Conservation (phyloP, 2,888 invertebrate genomes). For the Cataglyphis altisquamis region DNA sequence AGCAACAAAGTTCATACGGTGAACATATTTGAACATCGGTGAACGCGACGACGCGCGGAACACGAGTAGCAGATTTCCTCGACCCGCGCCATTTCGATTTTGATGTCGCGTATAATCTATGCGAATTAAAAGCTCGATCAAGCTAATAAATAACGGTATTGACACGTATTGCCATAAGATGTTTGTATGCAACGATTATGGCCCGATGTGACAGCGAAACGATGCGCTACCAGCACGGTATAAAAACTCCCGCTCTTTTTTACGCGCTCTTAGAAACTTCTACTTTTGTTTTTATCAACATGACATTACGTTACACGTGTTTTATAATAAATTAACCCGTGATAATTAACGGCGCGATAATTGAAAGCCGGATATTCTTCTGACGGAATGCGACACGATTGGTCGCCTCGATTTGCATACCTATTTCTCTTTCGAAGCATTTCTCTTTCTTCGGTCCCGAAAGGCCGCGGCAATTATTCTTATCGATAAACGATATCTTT, state of each 20-base stretch:
- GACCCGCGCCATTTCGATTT: constrained; percentile 1
- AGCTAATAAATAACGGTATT: constrained; percentile 6
- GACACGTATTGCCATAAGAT: neutral
- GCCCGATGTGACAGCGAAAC: neutral
- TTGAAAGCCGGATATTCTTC: neutral
- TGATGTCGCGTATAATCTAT: constrained; percentile 24
- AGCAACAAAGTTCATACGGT: neutral
- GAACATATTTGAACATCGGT: neutral
- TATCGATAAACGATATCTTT: constrained; percentile 36
- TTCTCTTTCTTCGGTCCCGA: constrained; percentile 1
- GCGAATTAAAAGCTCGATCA: constrained; percentile 4
- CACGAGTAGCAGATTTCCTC: neutral
- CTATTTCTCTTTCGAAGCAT: neutral
- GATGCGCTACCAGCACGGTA: neutral
- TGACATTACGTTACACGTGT: neutral
- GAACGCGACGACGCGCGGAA: neutral
- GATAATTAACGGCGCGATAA: constrained; percentile 17
- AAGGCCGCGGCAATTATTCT: constrained; percentile 23
- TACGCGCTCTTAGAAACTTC: neutral
- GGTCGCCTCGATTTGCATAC: constrained; percentile 11
- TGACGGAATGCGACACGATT: neutral
- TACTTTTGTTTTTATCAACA: neutral
- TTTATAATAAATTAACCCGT: neutral
- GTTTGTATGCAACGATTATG: neutral
- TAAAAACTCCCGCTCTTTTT: neutral